Evolutionary conservation across 2,797 vertebrate genomes (phyloP).

Genomic region (Pyrocephalus nanus): DNA sequence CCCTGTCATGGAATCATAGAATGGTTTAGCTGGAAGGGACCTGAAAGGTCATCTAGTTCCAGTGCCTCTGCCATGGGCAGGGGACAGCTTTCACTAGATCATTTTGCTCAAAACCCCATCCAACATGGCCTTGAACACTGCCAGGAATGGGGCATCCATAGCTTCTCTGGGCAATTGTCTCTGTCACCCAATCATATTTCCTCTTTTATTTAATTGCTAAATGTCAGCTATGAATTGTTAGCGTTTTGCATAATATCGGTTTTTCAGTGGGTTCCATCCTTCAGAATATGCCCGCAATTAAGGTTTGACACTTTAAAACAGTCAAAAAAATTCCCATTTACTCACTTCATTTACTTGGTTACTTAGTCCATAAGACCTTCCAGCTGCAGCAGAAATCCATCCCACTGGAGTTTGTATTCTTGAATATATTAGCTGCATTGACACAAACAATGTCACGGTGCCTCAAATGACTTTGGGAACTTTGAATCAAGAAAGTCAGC

Average conservation of each 20-base stretch:
- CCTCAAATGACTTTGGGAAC: neutral
- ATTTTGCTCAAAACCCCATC: neutral
- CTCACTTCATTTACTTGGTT: neutral
- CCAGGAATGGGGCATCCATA: neutral
- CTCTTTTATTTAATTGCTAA: neutral
- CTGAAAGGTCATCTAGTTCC: neutral
- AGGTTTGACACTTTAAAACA: neutral
- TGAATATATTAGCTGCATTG: neutral
- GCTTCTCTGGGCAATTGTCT: neutral
- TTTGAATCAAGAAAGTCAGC: neutral
- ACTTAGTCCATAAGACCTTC: neutral
- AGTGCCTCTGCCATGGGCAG: fast-evolving
- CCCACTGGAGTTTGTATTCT: neutral
- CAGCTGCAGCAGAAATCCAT: neutral
- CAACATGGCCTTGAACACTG: neutral
- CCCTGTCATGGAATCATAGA: neutral
- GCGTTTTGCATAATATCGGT: neutral
- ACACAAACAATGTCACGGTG: neutral
- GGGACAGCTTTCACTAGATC: neutral
- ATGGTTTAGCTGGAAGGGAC: neutral
- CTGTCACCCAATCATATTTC: neutral
- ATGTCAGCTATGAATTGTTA: neutral
- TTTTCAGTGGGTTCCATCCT: neutral
- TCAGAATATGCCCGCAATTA: neutral
- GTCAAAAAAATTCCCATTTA: neutral